Base-by-base conservation (phyloP, 2,888 invertebrate genomes). In the Aphidoletes aphidimyza region DNA sequence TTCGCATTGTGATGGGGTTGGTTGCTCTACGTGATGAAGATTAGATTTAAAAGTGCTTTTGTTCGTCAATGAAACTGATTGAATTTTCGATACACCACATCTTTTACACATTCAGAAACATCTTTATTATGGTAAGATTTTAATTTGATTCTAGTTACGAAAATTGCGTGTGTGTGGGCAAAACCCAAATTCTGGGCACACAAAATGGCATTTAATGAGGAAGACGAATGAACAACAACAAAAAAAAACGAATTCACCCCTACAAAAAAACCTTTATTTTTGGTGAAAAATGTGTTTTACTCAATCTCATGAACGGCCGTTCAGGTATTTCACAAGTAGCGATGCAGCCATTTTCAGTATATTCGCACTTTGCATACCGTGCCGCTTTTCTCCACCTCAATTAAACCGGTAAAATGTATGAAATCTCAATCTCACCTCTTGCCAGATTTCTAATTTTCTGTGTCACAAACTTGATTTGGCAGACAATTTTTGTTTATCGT, bases 391-490 rank as follows among this genome's bases (percentile, higher is more conserved):
- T 69, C 30, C 34, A 69, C 69, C 69, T 69, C 69, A 69, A 69
- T 69, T 69, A 69, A 69, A 26, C 26, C 26, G 54, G 5, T 14
- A 54, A 26, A 54, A 54, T 22, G 3, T 54, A 11, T 54, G 22
- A 2, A 54, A 42, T 9, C 42, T 26, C 22, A 2, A 14, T 54
- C 14, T 54, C 54, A 69, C 17, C 69, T 30, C 47, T 14, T 2
- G 19, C 17, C 17, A 11, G 11, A 14, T 47, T 14, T 30, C 69
- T 14, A 69, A 69, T 69, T 69, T 69, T 69, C 69, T 69, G 69
- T 69, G 69, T 69, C 69, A 69, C 69, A 69, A 69, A 69, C 69
- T 69, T 14, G 69, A 69, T 69, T 30, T 30, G 3, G 8, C 34
- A 30, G 54, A 54, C 54, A 54, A 39, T 5, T 54, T 54, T 54